Evolutionary conservation across 2,888 invertebrate genomes (phyloP).

Genomic region (Marronus borbonicus): DNA sequence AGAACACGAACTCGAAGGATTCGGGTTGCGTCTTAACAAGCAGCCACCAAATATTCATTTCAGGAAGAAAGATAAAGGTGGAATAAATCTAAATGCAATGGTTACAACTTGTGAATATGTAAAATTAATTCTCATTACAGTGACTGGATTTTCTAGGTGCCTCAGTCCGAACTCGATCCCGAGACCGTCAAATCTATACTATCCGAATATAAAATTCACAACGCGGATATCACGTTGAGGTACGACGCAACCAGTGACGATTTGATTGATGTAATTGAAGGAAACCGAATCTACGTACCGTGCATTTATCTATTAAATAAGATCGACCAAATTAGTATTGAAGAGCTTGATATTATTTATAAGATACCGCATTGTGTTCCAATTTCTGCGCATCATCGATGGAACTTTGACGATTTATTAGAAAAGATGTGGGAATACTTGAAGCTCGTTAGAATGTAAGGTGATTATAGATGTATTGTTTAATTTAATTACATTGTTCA

Average conservation of each 20-base stretch:
- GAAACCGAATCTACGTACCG: constrained; percentile 97
- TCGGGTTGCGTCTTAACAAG: constrained; percentile 96
- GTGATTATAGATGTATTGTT: not conserved
- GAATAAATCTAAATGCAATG: constrained; percentile 94
- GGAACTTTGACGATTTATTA: constrained; percentile 98
- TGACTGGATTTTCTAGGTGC: constrained; percentile 72
- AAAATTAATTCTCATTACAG: constrained; percentile 44
- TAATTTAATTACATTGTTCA: constrained; percentile 37
- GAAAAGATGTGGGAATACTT: constrained; percentile 99
- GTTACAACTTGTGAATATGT: constrained; percentile 69
- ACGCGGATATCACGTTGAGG: constrained; percentile 96
- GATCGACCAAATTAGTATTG: constrained; percentile 96
- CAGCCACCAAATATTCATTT: constrained; percentile 97
- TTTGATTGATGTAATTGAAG: constrained; percentile 98
- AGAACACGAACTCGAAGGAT: constrained; percentile 99
- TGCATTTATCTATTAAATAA: constrained; percentile 99
- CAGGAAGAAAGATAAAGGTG: constrained; percentile 98
- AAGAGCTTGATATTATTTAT: constrained; percentile 98
- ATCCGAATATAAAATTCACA: constrained; percentile 98
- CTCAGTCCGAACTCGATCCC: constrained; percentile 93
- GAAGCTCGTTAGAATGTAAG: constrained; percentile 90
- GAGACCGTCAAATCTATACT: constrained; percentile 97
- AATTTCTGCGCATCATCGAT: constrained; percentile 98
- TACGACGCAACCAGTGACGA: constrained; percentile 98
- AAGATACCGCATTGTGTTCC: constrained; percentile 99